A percentile compares a stretch with the other conserved stretches of the same genome.
These are phyloP conservation scores for Drosophila leonis DNA, from an alignment of 2,888 invertebrate genomes.

Conservation along the genomic window DNA sequence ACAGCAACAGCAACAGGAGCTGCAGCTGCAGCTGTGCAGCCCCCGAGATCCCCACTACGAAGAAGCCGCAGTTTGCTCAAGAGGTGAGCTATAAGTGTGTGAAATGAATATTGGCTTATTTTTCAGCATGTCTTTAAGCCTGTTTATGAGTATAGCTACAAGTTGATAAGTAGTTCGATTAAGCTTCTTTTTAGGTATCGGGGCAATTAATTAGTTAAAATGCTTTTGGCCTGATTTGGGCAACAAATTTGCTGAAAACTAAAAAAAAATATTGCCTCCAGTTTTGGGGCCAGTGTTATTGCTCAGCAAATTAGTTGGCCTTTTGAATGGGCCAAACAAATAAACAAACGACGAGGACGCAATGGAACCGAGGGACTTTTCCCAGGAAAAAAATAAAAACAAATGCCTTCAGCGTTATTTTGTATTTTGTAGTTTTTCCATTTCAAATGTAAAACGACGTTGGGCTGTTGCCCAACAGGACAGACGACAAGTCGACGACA, in stretches of 20 bases:
- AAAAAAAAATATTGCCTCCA: slow-evolving; percentile 24
- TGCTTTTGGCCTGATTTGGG: neutral
- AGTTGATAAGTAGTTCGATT: neutral
- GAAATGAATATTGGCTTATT: slow-evolving; percentile 13
- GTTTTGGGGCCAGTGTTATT: slow-evolving; percentile 44
- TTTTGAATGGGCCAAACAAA: slow-evolving; percentile 47
- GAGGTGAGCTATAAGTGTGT: slow-evolving; percentile 1
- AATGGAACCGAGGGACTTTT: slow-evolving; percentile 48
- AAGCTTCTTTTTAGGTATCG: neutral
- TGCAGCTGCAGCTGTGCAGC: slow-evolving; percentile 17
- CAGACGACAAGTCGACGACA: slow-evolving; percentile 33
- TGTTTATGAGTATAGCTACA: neutral
- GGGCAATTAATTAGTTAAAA: slow-evolving; percentile 16
- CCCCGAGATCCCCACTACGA: neutral
- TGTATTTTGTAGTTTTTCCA: slow-evolving; percentile 66
- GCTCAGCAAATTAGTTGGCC: slow-evolving; percentile 67
- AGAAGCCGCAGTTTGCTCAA: slow-evolving; percentile 14
- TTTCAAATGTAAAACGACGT: slow-evolving; percentile 70
- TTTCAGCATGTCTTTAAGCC: slow-evolving; percentile 3
- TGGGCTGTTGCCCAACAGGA: slow-evolving; percentile 20
- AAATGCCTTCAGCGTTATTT: slow-evolving; percentile 42
- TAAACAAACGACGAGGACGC: slow-evolving; percentile 41
- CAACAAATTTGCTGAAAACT: slow-evolving; percentile 24
- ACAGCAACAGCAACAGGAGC: slow-evolving; percentile 16
- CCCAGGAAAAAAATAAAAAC: slow-evolving; percentile 29